Percentiles rank a stretch among this genome's conserved stretches.
Evolutionary conservation across 2,797 vertebrate genomes (phyloP).

Genomic region (Moxostoma hubbsi): DNA sequence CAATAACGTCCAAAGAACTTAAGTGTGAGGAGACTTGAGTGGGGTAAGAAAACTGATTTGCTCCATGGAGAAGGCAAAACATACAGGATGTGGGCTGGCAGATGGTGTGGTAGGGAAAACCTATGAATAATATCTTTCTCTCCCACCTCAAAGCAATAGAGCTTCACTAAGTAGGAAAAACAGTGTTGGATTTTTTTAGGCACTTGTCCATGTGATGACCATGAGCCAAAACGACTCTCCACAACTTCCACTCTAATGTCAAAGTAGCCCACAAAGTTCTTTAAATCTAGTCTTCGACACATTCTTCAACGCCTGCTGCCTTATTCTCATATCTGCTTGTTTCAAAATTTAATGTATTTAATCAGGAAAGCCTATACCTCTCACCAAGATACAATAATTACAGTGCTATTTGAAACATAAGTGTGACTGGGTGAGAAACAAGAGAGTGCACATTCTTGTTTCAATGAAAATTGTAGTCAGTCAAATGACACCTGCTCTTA

Average conservation of each 20-base stretch:
- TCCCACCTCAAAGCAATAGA: slow-evolving; percentile 41
- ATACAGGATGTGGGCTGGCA: slow-evolving; percentile 57
- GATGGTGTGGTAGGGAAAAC: slow-evolving; percentile 48
- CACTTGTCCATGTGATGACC: slow-evolving; percentile 42
- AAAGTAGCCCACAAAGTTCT: slow-evolving; percentile 33
- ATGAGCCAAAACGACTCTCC: slow-evolving; percentile 42
- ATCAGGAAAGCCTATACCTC: slow-evolving; percentile 31
- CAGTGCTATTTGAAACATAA: too few species aligned
- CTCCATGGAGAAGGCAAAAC: slow-evolving; percentile 41
- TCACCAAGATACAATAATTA: slow-evolving; percentile 7
- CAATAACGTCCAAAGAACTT: slow-evolving; percentile 51
- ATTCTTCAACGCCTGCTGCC: slow-evolving; percentile 39
- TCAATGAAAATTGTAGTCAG: too few species aligned
- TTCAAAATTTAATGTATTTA: slow-evolving; percentile 38
- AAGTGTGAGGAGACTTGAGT: slow-evolving; percentile 50
- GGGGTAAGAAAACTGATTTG: slow-evolving; percentile 54
- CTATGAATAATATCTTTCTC: slow-evolving; percentile 51
- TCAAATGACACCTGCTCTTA: too few species aligned
- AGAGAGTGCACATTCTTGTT: too few species aligned
- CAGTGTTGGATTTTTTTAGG: slow-evolving; percentile 44
- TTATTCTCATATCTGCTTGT: slow-evolving; percentile 35
- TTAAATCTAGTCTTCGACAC: slow-evolving; percentile 50
- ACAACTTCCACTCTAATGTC: slow-evolving; percentile 44
- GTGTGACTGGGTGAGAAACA: too few species aligned
- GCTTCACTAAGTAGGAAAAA: slow-evolving; percentile 44